phyloP scores from a whole-genome alignment of 2,888 invertebrate genomes.

The Dichetophora obliterata region DNA sequence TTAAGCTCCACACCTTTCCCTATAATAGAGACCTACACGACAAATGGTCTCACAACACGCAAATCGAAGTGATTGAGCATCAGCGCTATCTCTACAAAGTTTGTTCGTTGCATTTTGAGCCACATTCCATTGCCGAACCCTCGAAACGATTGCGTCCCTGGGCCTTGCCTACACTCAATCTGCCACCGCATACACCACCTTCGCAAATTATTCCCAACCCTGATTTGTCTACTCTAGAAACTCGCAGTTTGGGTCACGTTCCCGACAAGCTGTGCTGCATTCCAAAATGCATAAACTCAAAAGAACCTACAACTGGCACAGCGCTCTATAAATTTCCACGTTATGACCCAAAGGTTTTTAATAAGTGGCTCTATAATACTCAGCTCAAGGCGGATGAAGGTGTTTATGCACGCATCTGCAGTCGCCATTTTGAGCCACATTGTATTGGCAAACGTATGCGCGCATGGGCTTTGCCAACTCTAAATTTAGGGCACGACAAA shows the following conservation, averaged over 20 bases:
- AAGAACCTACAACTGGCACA: neutral
- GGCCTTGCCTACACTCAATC: slow-evolving; percentile 56
- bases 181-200: slow-evolving; percentile 45
- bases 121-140: slow-evolving; percentile 42
- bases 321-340: slow-evolving; percentile 39
- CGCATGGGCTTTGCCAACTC: slow-evolving; percentile 39
- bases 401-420: slow-evolving; percentile 42
- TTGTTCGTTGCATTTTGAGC: slow-evolving; percentile 57
- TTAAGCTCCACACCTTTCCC: slow-evolving; percentile 55
- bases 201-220: slow-evolving; percentile 30
- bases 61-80: slow-evolving; percentile 46
- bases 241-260: slow-evolving; percentile 41
- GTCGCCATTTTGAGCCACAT: slow-evolving; percentile 42
- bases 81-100: slow-evolving; percentile 53
- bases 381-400: slow-evolving; percentile 31
- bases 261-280: slow-evolving; percentile 47
- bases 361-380: slow-evolving; percentile 52
- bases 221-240: neutral
- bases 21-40: slow-evolving; percentile 49
- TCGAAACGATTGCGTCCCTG: slow-evolving; percentile 52
- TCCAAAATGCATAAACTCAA: slow-evolving; percentile 31
- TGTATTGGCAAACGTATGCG: slow-evolving; percentile 37
- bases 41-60: slow-evolving; percentile 58
- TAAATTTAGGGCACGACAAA: slow-evolving; percentile 37
- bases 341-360: slow-evolving; percentile 24